phyloP scores from a whole-genome alignment of 2,888 invertebrate species.

The Pelosia muscerda region DNA sequence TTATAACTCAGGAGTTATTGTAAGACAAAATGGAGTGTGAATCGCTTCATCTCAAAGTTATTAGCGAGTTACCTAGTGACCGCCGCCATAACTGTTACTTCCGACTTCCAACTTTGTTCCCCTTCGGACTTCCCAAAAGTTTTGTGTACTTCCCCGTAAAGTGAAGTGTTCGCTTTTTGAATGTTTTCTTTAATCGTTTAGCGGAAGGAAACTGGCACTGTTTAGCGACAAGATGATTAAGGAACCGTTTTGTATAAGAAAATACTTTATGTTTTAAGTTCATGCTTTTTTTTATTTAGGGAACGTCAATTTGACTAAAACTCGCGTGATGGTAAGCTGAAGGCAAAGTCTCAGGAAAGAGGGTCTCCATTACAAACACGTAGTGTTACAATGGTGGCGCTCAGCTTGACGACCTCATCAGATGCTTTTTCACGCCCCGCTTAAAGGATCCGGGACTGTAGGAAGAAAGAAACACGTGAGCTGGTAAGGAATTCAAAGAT shows the following conservation, averaged over 20 bases:
- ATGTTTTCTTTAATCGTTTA: constrained; percentile 1
- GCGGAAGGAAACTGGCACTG: not conserved
- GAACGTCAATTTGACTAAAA: too few species aligned
- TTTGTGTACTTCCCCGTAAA: constrained; percentile 12
- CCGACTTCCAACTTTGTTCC: constrained; percentile 17
- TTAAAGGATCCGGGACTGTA: too few species aligned
- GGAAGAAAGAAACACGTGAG: too few species aligned
- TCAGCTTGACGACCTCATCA: too few species aligned
- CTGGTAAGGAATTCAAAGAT: too few species aligned
- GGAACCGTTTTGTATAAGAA: not conserved
- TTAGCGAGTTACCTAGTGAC: constrained; percentile 13
- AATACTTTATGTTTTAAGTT: too few species aligned
- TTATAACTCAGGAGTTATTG: too few species aligned
- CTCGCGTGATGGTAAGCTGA: too few species aligned
- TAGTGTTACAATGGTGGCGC: too few species aligned
- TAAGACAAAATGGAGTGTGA: not conserved
- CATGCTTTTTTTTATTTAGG: constrained; percentile 7
- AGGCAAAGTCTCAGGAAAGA: too few species aligned
- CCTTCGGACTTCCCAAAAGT: constrained; percentile 25
- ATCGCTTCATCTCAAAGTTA: constrained; percentile 19
- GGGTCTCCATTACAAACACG: too few species aligned
- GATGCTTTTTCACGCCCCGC: too few species aligned
- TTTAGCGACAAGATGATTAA: not conserved
- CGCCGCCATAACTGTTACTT: constrained; percentile 19
- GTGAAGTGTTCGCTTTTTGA: constrained; percentile 9